Percentiles rank a stretch among this genome's conserved stretches.
Conservation (phyloP, 2,888 invertebrate species). For the Lampropteryx suffumata region DNA sequence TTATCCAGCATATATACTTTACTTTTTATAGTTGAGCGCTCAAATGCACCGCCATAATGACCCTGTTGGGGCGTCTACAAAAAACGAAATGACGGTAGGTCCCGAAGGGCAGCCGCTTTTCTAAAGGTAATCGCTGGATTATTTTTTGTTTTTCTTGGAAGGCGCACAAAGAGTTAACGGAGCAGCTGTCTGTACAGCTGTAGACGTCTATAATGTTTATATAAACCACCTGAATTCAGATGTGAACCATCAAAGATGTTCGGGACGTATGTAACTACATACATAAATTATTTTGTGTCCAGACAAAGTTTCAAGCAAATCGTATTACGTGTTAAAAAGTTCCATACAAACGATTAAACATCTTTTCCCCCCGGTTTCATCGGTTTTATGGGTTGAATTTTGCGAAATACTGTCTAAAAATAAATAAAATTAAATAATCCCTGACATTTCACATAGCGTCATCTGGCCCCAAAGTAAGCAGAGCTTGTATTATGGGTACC, state of each 20-base stretch:
- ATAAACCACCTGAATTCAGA: conserved; percentile 7
- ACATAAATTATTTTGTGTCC: background rate
- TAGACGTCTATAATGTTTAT: conserved; percentile 29
- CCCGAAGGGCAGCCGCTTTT: conserved; percentile 60
- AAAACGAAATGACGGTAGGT: conserved; percentile 50
- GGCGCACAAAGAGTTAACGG: conserved; percentile 68
- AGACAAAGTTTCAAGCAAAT: too few relatives aligned
- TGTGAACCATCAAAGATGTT: background rate
- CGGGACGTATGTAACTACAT: too few relatives aligned
- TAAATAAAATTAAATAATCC: too few relatives aligned
- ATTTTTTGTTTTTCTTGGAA: conserved; percentile 62
- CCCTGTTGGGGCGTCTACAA: conserved; percentile 52
- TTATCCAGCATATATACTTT: conserved; percentile 47
- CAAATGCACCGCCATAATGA: conserved; percentile 71
- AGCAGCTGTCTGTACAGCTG: conserved; percentile 77
- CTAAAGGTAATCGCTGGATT: conserved; percentile 69
- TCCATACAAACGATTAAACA: too few relatives aligned
- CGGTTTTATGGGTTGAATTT: too few relatives aligned
- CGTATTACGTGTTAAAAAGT: too few relatives aligned
- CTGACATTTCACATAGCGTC: too few relatives aligned
- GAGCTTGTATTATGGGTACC: too few relatives aligned
- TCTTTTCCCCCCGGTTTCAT: too few relatives aligned
- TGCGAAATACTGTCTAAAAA: too few relatives aligned
- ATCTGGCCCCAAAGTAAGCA: too few relatives aligned
- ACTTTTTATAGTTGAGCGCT: conserved; percentile 53